A percentile compares a stretch with the other conserved stretches of the same genome.
Evolutionary conservation across 2,888 invertebrate genomes (phyloP).

Genomic region (Mechanitis messenoides): DNA sequence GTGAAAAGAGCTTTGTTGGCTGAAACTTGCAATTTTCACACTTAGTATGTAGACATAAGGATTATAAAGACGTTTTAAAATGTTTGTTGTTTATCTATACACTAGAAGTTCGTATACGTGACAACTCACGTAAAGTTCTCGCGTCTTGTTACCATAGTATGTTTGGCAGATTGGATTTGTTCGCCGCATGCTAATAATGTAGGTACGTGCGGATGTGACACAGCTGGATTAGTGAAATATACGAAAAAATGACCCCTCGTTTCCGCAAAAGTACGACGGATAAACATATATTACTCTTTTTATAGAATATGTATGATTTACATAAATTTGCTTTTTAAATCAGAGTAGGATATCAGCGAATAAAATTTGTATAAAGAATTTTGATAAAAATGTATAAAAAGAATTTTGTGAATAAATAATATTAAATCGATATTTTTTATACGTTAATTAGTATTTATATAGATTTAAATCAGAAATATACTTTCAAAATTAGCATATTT

Average conservation of each 20-base stretch:
- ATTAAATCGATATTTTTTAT: no score
- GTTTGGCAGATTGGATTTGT: constrained; percentile 71
- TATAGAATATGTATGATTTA: constrained; percentile 1
- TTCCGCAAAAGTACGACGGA: constrained; percentile 22
- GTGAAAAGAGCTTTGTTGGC: constrained; percentile 32
- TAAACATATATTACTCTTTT: constrained; percentile 21
- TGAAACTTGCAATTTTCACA: constrained; percentile 26
- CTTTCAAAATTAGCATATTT: no score
- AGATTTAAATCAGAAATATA: no score
- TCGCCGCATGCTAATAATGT: constrained; percentile 63
- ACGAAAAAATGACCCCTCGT: constrained; percentile 36
- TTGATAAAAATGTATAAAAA: no score
- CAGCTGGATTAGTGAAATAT: constrained; percentile 44
- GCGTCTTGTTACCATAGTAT: constrained; percentile 59
- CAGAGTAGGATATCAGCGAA: no score
- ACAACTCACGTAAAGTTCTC: constrained; percentile 57
- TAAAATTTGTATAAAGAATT: no score
- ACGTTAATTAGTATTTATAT: no score
- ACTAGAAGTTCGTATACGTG: constrained; percentile 46
- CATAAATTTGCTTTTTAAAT: neutral
- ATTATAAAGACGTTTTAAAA: constrained; percentile 20
- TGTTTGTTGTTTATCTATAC: constrained; percentile 40
- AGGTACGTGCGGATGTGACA: constrained; percentile 48
- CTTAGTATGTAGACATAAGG: constrained; percentile 34
- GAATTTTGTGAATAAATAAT: no score